Evolutionary conservation across 2,113 vertebrate species (phyloP).

Genomic region (Platysteira castanea): DNA sequence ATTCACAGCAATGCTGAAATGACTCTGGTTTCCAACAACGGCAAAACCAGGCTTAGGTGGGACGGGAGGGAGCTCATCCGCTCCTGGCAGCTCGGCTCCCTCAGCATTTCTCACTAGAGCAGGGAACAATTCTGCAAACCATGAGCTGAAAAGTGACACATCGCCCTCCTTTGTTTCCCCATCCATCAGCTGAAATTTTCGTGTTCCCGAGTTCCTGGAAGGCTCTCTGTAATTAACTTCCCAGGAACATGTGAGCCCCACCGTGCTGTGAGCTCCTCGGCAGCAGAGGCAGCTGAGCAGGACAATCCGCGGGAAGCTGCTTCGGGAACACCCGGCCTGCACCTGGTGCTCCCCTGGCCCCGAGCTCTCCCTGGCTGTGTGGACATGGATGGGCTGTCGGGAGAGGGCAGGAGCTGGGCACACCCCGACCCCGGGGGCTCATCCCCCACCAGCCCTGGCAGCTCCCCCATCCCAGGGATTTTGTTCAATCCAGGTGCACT

Average conservation of each 20-base stretch:
- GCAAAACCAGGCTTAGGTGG: not conserved
- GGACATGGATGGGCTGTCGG: rapidly evolving
- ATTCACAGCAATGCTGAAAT: not conserved
- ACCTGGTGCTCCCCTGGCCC: not conserved
- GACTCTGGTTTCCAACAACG: rapidly evolving
- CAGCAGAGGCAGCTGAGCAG: not conserved
- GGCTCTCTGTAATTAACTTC: not conserved
- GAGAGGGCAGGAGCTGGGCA: not conserved
- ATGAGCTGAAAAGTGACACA: not conserved
- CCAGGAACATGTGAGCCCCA: not conserved
- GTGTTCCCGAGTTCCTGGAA: not conserved
- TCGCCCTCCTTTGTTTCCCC: not conserved
- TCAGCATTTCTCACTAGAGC: not conserved
- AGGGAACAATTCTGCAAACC: not conserved
- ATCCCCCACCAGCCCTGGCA: rapidly evolving
- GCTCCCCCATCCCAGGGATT: not conserved
- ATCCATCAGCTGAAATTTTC: not conserved
- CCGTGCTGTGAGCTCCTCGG: rapidly evolving
- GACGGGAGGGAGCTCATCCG: not conserved
- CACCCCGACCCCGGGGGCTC: rapidly evolving
- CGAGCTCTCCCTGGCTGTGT: rapidly evolving
- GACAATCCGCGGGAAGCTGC: not conserved
- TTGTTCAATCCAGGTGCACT: not conserved
- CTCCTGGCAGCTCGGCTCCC: not conserved
- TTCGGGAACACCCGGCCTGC: rapidly evolving